Base-by-base conservation (phyloP, 2,113 vertebrate species). In the Fukomys damarensis region DNA sequence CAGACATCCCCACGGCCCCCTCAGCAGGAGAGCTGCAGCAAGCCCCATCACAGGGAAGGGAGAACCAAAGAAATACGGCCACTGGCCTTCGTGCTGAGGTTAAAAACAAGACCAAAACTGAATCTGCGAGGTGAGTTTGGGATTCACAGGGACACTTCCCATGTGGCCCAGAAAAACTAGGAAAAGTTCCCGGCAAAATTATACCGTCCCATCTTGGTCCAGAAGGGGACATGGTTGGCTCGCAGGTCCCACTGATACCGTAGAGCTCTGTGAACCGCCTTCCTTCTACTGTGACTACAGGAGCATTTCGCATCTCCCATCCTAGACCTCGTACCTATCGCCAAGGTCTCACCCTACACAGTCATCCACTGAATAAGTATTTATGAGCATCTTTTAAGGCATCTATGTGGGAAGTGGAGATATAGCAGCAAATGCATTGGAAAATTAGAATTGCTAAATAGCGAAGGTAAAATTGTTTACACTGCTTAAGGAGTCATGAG, bases 41-140 rank as follows among this genome's bases (percentile, higher is more conserved):
- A 46, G 65, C n/a, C 63, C 32, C 0, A 22, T 46, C 43, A 26
- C 12, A 8, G 46, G 20, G 16, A 12, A 68, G 3, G 54, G 4
- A 46, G 9, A 38, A 41, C 4, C 9, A 5, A 32, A 43, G 30
- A 9, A 6, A 28, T 20, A 8, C 0, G 2, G 32, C 20, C 5
- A 5, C 4, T 13, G 59, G 94, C 24, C 17, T 32, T 6, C 6
- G 12, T n/a, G 85, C 81, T 16, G 24, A 54, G 66, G 17, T 17
- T 80, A 52, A 19, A 63, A 81, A 56, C 2, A 63, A 49, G 41
- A 28, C 38, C 11, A 14, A 3, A 30, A 14, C 9, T 58, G 65
- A 26, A 65, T 58, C 3, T 35, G 46, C 8, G 58, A 52, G 3
- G 19, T 49, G 16, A 70, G 59, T 24, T 11, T 82, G 52, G 12